Evolutionary conservation across 2,888 invertebrate species (phyloP).

Genomic region (Brachyptera risi): DNA sequence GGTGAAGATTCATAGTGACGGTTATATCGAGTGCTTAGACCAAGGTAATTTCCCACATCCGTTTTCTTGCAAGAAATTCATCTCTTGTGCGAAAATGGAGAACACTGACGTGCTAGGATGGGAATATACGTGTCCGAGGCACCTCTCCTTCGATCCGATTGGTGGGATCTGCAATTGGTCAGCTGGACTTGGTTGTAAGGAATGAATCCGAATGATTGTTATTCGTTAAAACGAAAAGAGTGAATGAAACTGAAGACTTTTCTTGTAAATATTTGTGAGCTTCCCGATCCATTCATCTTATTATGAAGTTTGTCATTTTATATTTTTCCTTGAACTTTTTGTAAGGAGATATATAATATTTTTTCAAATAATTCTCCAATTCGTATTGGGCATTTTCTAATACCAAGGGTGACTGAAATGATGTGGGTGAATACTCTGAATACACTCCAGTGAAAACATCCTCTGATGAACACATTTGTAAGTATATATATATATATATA

Average conservation of each 20-base stretch:
- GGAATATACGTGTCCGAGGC: conserved; percentile 85
- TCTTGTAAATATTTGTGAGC: neutral
- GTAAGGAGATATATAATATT: too few species aligned
- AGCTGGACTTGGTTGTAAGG: conserved; percentile 72
- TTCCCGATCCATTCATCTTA: neutral
- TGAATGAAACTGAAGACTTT: neutral
- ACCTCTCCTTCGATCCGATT: conserved; percentile 82
- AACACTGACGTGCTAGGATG: conserved; percentile 69
- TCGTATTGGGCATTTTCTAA: too few species aligned
- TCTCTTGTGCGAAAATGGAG: conserved; percentile 82
- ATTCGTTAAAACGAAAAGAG: neutral
- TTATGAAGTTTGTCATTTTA: too few species aligned
- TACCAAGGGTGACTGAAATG: too few species aligned
- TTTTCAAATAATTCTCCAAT: too few species aligned
- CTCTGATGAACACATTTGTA: too few species aligned
- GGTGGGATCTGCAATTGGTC: conserved; percentile 91
- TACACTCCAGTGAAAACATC: too few species aligned
- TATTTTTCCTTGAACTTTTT: too few species aligned
- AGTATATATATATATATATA: too few species aligned
- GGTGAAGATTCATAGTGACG: conserved; percentile 60
- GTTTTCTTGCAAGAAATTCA: conserved; percentile 84
- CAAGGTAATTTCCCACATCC: conserved; percentile 92
- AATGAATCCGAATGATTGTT: conserved; percentile 45
- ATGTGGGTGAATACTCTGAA: too few species aligned
- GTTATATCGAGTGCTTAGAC: conserved; percentile 78